These are phyloP conservation scores for Aquatica leii DNA, from an alignment of 2,888 invertebrate species.

Conservation along the genomic window DNA sequence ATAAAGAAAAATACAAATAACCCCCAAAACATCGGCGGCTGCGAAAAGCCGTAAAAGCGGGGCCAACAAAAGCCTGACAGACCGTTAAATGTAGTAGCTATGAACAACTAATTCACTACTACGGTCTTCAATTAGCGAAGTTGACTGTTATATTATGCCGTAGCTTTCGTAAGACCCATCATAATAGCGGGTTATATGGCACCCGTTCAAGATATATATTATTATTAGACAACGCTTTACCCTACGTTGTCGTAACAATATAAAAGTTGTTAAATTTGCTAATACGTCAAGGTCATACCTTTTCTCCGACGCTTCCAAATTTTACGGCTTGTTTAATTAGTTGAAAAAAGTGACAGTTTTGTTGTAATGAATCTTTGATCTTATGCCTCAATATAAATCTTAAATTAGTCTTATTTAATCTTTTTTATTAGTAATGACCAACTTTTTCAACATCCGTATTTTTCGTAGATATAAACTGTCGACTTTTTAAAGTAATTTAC, in stretches of 20 bases:
- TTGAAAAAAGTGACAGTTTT: no score
- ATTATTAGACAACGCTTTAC: conserved; percentile 53
- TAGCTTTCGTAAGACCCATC: conserved; percentile 48
- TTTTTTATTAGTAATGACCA: no score
- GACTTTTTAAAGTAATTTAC: no score
- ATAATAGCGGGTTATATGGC: conserved; percentile 49
- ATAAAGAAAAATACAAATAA: conserved; percentile 31
- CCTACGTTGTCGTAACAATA: conserved; percentile 46
- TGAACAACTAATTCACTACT: conserved; percentile 60
- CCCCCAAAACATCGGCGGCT: conserved; percentile 36
- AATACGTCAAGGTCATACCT: no score
- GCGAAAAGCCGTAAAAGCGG: conserved; percentile 44
- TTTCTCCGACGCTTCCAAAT: no score
- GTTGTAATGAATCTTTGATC: no score
- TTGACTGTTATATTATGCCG: conserved; percentile 53
- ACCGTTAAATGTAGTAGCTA: conserved; percentile 56
- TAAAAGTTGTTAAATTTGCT: conserved; percentile 26
- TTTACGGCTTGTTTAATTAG: no score
- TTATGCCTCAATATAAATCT: no score
- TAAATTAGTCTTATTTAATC: no score
- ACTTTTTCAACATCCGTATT: no score
- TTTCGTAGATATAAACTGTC: no score
- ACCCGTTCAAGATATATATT: conserved; percentile 49
- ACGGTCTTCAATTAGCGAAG: conserved; percentile 60
- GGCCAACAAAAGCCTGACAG: conserved; percentile 43